These are phyloP conservation scores for Acholoe squamosa DNA, from an alignment of 2,888 invertebrate species.

Conservation along the genomic window DNA sequence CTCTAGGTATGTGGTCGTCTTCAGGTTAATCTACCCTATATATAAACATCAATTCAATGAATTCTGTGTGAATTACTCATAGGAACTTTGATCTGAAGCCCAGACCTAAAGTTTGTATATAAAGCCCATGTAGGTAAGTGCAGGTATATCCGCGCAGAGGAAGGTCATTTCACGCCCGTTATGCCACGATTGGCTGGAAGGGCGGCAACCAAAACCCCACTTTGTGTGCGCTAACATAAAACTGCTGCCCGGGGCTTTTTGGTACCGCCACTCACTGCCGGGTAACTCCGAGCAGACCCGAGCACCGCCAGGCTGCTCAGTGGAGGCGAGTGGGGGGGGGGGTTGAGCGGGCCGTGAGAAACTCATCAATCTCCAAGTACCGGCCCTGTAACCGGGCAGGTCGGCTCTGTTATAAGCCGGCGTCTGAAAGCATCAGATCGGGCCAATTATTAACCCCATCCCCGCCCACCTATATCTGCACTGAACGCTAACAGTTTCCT, in stretches of 20 bases:
- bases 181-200: constrained; percentile 24
- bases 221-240: constrained; percentile 15
- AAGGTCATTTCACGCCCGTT: constrained; percentile 46
- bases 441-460: constrained; percentile 38
- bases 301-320: background rate
- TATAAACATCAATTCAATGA: too few relatives aligned
- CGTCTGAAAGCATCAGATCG: constrained; percentile 45
- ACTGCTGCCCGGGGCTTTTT: constrained; percentile 17
- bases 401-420: constrained; percentile 41
- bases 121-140: background rate
- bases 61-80: too few relatives aligned
- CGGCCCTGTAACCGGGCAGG: constrained; percentile 17
- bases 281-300: background rate
- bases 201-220: constrained; percentile 43
- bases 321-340: background rate
- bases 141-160: background rate
- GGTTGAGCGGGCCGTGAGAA: constrained; percentile 47
- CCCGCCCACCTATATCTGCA: background rate
- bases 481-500: background rate
- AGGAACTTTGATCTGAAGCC: too few relatives aligned
- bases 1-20: too few relatives aligned
- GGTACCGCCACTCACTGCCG: background rate
- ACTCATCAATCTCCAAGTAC: constrained; percentile 46
- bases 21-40: too few relatives aligned
- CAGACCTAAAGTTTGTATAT: too few relatives aligned